These are phyloP conservation scores for Saccopteryx bilineata DNA, from an alignment of 2,113 vertebrate genomes.

Conservation along the genomic window DNA sequence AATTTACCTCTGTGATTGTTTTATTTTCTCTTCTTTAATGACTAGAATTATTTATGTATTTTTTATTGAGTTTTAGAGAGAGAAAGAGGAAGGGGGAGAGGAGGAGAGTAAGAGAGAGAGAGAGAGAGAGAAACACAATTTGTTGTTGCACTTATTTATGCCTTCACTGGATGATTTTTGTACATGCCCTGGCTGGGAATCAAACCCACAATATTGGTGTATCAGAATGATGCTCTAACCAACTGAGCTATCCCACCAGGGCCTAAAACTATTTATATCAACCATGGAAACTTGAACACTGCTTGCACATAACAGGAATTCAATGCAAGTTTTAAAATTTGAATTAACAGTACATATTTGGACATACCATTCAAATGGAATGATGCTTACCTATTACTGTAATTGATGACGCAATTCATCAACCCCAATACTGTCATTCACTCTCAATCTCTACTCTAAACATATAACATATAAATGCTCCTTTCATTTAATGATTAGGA, in stretches of 20 bases:
- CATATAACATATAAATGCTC: neutral
- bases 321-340: neutral
- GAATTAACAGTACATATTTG: neutral
- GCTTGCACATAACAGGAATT: neutral
- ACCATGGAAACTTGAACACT: neutral
- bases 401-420: neutral
- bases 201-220: too few species aligned
- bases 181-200: too few species aligned
- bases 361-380: neutral
- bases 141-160: too few species aligned
- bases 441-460: neutral
- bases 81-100: too few species aligned
- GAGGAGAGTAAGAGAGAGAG: too few species aligned
- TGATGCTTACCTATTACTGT: conserved; percentile 5
- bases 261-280: neutral
- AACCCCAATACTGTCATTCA: neutral
- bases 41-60: neutral
- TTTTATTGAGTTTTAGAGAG: too few species aligned
- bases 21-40: conserved; percentile 8
- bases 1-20: neutral
- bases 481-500: conserved; percentile 30
- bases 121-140: too few species aligned
- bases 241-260: too few species aligned
- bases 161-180: too few species aligned
- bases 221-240: too few species aligned